Evolutionary conservation across 2,797 vertebrate species (phyloP).

Genomic region (Coccyzus lansbergi): DNA sequence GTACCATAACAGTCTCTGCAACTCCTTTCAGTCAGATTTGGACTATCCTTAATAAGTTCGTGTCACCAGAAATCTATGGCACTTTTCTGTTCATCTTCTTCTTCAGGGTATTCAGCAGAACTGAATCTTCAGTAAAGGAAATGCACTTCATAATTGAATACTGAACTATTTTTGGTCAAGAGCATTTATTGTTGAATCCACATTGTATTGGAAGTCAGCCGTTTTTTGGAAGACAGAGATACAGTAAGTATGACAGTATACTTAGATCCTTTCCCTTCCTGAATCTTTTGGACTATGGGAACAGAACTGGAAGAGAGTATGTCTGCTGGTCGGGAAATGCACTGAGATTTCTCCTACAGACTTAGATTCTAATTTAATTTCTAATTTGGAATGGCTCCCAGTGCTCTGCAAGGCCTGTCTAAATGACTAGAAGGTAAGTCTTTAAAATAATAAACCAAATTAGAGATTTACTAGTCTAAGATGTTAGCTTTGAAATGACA

Average conservation of each 20-base stretch:
- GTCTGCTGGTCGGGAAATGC: constrained; percentile 5
- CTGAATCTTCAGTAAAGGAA: background rate
- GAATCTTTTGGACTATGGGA: background rate
- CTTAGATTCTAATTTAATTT: constrained; percentile 49
- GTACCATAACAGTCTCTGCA: background rate
- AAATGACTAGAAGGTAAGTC: constrained; percentile 54
- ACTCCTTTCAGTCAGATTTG: background rate
- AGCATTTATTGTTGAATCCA: constrained; percentile 54
- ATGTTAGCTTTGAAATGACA: constrained; percentile 35
- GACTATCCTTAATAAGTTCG: background rate
- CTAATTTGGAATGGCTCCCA: constrained; percentile 54
- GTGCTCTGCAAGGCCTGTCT: constrained; percentile 23
- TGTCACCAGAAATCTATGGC: background rate
- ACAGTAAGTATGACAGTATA: constrained; percentile 15
- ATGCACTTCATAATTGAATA: background rate
- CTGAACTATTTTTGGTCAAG: constrained; percentile 54
- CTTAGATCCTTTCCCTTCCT: background rate
- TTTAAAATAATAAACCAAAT: constrained; percentile 54
- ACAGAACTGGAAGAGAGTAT: constrained; percentile 1
- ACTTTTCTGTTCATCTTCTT: background rate
- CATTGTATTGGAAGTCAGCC: constrained; percentile 48
- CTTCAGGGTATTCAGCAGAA: constrained; percentile 33
- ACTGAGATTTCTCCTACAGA: constrained; percentile 24
- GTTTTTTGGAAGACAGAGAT: constrained; percentile 12
- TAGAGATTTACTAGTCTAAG: background rate